phyloP scores from a whole-genome alignment of 2,888 invertebrate species.

The Euproctis similis region DNA sequence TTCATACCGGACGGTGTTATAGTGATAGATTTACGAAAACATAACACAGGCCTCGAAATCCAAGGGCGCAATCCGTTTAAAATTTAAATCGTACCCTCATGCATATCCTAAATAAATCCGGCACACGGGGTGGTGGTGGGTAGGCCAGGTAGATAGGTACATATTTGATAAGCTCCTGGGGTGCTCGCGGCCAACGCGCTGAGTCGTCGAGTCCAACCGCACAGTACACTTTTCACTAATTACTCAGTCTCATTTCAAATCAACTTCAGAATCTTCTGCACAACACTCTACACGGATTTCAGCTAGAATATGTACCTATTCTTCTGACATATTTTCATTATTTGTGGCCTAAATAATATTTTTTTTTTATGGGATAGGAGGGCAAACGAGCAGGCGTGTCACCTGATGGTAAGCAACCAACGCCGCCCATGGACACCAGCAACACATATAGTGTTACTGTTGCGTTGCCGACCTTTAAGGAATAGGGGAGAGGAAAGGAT shows the following conservation, averaged over 20 bases:
- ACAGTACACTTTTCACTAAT: conserved; percentile 62
- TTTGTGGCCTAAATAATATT: too few relatives aligned
- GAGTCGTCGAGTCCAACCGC: conserved; percentile 15
- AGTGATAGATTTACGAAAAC: conserved; percentile 70
- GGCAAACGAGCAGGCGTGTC: too few relatives aligned
- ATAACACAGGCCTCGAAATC: conserved; percentile 62
- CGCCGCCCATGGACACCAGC: too few relatives aligned
- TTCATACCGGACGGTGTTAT: conserved; percentile 34
- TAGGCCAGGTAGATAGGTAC: conserved; percentile 66
- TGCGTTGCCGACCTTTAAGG: too few relatives aligned
- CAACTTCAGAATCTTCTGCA: conserved; percentile 41
- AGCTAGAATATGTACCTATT: too few relatives aligned
- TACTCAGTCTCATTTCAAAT: conserved; percentile 55
- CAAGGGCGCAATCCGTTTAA: conserved; percentile 75
- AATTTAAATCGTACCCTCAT: conserved; percentile 75
- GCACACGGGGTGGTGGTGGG: conserved; percentile 59
- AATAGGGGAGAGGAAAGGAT: too few relatives aligned
- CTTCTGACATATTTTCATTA: too few relatives aligned
- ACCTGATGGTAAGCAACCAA: too few relatives aligned
- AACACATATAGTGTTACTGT: too few relatives aligned
- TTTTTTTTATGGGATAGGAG: too few relatives aligned
- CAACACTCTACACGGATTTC: too few relatives aligned
- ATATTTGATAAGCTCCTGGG: conserved; percentile 69
- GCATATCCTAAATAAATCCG: conserved; percentile 76
- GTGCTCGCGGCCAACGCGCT: conserved; percentile 40